phyloP scores from a whole-genome alignment of 92 coral and sea anemone genomes.

The Anthopleura xanthogrammica region DNA sequence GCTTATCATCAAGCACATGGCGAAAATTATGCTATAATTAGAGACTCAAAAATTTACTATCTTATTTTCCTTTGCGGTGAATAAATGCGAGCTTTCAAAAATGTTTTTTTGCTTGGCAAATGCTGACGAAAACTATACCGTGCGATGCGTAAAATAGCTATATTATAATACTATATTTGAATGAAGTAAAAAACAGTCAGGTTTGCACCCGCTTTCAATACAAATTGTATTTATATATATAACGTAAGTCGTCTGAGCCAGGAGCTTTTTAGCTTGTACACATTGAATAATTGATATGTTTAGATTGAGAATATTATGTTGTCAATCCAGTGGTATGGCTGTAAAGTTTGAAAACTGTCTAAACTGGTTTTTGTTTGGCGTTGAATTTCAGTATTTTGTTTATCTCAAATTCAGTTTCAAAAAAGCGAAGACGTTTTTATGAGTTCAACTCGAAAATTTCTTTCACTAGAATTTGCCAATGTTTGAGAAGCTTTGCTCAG shows the following conservation, averaged over 20 bases:
- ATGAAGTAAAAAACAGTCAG: not conserved
- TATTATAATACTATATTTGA: too few species aligned
- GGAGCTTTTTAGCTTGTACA: conserved; percentile 1
- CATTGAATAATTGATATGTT: conserved; percentile 26
- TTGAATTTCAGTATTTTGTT: not conserved
- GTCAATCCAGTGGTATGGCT: not conserved
- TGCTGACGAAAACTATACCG: not conserved
- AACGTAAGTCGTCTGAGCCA: not conserved
- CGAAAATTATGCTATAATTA: conserved; percentile 29
- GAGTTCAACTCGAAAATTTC: not conserved
- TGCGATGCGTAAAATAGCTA: too few species aligned
- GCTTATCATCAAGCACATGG: not conserved
- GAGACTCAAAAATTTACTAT: conserved; percentile 6
- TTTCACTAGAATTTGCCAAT: not conserved
- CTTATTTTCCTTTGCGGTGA: conserved; percentile 15
- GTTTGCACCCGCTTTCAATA: not conserved
- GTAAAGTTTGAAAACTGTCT: conserved; percentile 16
- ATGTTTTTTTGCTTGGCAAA: not conserved
- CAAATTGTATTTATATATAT: not conserved
- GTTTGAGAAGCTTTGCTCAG: not conserved
- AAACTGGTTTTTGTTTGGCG: not conserved
- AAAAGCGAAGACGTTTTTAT: not conserved
- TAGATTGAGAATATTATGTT: conserved; percentile 6
- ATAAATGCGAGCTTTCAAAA: not conserved
- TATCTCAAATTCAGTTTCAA: not conserved